A percentile compares a stretch with the other conserved stretches of the same genome.
These are phyloP conservation scores for Dendrophyllia cribrosa DNA, from an alignment of 64 coral and sea anemone species.

Conservation along the genomic window DNA sequence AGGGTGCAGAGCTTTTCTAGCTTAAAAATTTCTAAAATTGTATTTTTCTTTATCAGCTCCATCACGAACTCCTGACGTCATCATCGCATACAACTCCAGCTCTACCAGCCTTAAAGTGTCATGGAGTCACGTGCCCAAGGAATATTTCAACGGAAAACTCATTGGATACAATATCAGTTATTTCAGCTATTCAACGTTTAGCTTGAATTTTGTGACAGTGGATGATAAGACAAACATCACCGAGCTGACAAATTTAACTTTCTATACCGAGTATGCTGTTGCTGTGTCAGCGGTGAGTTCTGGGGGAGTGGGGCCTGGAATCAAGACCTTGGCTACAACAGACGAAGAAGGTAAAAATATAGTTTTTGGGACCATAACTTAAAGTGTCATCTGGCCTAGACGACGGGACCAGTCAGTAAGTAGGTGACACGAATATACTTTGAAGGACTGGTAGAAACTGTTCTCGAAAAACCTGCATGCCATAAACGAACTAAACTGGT, in stretches of 20 bases:
- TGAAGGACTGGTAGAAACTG: too few relatives aligned
- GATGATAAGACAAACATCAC: not conserved
- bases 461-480: too few relatives aligned
- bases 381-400: too few relatives aligned
- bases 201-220: not conserved
- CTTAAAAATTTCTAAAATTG: not conserved
- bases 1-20: too few relatives aligned
- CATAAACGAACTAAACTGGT: too few relatives aligned
- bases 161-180: not conserved
- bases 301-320: slow-evolving; percentile 5
- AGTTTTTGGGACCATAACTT: not conserved
- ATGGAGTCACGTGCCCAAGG: not conserved
- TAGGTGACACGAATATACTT: too few relatives aligned
- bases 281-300: not conserved
- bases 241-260: not conserved
- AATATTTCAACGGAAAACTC: not conserved
- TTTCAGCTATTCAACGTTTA: not conserved
- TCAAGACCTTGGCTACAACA: not conserved
- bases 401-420: too few relatives aligned
- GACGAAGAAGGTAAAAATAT: not conserved
- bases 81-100: slow-evolving; percentile 7
- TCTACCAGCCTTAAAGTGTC: not conserved
- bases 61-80: not conserved
- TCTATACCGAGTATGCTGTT: not conserved
- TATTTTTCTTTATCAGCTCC: not conserved